A percentile compares a stretch with the other conserved stretches of the same genome.
phyloP scores from a whole-genome alignment of 2,113 vertebrate species.

The Microcebus lehilahytsara region DNA sequence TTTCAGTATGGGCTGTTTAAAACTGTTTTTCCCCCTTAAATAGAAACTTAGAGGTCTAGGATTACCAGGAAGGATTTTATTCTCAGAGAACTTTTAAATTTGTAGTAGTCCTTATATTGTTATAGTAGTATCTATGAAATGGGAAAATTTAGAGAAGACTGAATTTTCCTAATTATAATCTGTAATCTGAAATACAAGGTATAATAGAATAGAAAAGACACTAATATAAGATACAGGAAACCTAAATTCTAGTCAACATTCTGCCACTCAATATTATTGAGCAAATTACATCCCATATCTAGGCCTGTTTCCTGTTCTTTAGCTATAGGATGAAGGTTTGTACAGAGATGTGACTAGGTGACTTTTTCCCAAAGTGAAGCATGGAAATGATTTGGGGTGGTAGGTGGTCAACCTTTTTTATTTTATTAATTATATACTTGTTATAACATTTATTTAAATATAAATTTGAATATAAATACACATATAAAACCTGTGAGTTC shows the following conservation, averaged over 20 bases:
- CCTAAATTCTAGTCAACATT: background rate
- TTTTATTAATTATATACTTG: conserved; percentile 1
- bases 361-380: background rate
- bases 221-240: background rate
- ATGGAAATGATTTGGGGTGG: background rate
- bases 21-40: background rate
- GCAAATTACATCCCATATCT: background rate
- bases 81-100: conserved; percentile 14
- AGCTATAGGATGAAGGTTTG: background rate
- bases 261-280: background rate
- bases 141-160: background rate
- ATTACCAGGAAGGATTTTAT: background rate
- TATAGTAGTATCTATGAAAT: background rate
- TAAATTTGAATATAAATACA: no score
- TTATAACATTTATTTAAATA: conserved; percentile 19
- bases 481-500: conserved; percentile 7
- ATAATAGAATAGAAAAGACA: background rate
- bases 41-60: conserved; percentile 25
- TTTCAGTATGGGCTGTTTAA: background rate
- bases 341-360: background rate
- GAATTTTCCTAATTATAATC: background rate
- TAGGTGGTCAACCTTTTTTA: background rate
- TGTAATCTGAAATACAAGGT: background rate
- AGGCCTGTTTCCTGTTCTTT: background rate
- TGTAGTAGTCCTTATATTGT: background rate